A percentile compares a stretch with the other conserved stretches of the same genome.
Evolutionary conservation across 2,888 invertebrate species (phyloP).

Genomic region (Drosophila nigricruria): DNA sequence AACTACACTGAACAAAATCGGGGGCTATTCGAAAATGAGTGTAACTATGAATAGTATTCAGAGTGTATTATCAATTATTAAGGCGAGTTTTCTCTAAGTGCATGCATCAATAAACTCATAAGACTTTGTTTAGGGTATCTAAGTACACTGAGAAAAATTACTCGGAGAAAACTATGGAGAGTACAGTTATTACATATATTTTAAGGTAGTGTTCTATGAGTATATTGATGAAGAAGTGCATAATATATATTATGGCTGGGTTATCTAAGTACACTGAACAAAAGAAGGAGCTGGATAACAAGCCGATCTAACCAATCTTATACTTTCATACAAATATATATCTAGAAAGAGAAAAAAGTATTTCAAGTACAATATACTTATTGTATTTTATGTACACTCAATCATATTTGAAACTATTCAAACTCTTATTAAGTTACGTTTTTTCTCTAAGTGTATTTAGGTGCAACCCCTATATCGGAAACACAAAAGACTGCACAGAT

Average conservation of each 20-base stretch:
- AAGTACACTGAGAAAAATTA: neutral
- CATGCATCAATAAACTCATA: too few relatives aligned
- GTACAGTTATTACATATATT: neutral
- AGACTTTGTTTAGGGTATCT: neutral
- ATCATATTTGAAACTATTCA: neutral
- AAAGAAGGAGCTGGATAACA: too few relatives aligned
- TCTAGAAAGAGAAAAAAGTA: too few relatives aligned
- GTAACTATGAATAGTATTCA: neutral
- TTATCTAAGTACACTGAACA: neutral
- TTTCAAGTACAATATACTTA: too few relatives aligned
- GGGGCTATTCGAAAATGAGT: too few relatives aligned
- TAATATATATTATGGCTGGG: neutral
- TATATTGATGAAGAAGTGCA: too few relatives aligned
- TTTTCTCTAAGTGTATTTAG: slow-evolving; percentile 24
- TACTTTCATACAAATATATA: too few relatives aligned
- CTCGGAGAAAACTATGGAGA: neutral
- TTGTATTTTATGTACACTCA: too few relatives aligned
- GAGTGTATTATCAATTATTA: neutral
- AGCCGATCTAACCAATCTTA: too few relatives aligned
- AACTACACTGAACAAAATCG: slow-evolving; percentile 12
- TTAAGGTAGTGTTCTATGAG: neutral
- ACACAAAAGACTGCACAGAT: slow-evolving; percentile 72
- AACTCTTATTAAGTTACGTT: neutral
- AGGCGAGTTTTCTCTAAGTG: neutral
- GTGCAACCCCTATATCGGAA: slow-evolving; percentile 56